Percentiles rank a stretch among this genome's conserved stretches.
Conservation (phyloP, 2,797 vertebrate species). For the Semaprochilodus insignis region DNA sequence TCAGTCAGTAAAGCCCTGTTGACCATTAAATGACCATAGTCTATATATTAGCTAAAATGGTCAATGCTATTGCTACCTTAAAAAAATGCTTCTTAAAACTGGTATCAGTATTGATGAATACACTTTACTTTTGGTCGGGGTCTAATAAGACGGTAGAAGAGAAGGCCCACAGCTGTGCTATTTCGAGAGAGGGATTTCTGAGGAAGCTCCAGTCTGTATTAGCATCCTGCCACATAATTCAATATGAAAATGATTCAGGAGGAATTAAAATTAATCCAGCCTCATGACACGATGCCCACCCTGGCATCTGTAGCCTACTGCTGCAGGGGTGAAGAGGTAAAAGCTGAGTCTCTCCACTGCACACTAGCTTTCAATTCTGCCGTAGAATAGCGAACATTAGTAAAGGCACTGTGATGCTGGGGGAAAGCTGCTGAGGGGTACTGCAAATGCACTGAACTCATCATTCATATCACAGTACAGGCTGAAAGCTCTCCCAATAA, state of each 20-base stretch:
- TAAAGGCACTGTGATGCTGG: background rate
- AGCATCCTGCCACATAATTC: slow-evolving; percentile 15
- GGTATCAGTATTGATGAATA: background rate
- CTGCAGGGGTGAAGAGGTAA: background rate
- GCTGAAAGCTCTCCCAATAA: background rate
- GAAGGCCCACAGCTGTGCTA: background rate
- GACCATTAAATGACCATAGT: too few relatives aligned
- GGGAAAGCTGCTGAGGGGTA: background rate
- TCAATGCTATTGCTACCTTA: too few relatives aligned
- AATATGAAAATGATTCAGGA: slow-evolving; percentile 27
- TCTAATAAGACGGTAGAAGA: background rate
- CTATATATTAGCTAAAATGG: too few relatives aligned
- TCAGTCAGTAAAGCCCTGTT: too few relatives aligned
- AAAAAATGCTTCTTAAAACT: too few relatives aligned
- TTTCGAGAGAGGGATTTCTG: slow-evolving; percentile 30
- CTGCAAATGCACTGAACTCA: background rate
- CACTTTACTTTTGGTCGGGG: background rate
- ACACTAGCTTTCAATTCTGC: background rate
- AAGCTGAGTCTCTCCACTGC: background rate
- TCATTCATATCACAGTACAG: background rate
- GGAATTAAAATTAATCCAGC: slow-evolving; percentile 34
- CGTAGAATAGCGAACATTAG: background rate
- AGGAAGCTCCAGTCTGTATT: slow-evolving; percentile 26
- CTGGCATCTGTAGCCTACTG: background rate
- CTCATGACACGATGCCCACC: slow-evolving; percentile 11